Evolutionary conservation across 2,797 vertebrate species (phyloP), one percentile per base, ranked within the genome.

Genomic region (Coranthus polyacanthus): DNA sequence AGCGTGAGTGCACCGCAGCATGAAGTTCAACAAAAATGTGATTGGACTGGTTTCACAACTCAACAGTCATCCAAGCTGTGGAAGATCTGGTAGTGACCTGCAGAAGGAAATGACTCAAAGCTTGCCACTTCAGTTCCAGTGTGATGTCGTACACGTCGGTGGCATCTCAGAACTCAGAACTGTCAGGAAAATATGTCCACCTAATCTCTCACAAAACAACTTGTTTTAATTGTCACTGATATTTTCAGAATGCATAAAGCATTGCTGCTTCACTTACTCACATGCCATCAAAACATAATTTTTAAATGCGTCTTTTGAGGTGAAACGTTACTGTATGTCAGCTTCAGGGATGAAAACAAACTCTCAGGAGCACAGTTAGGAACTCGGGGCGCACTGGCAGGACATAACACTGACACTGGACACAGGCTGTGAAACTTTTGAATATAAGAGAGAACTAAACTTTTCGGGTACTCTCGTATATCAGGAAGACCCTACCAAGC

Each of bases 281-380:
- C 17, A 20, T 44, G 51, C 72, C 36, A 10, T 39, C 26, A 10
- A 56, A 20, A 45, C 0, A 0, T 41, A 2, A 39, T 7, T 39
- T 20, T 7, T 37, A 32, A 57, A 51, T n/a, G n/a, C n/a, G n/a
- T 76, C 11, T 17, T 58, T 58, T 57, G 50, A 38, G 32, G 54
- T 68, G 55, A 37, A 20, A 29, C 22, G 24, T 52, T 32, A 11
- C 18, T 54, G 59, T 72, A 9, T 36, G 42, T 49, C 45, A 61
- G 75, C 68, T 46, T 81, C 71, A 77, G 79, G 54, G 75, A 69
- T 29, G 38, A 45, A 37, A 34, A 43, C 37, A 57, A 15, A 41
- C 46, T 42, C 73, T 84, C 83, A 83, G 82, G 78, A 79, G 78
- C 56, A 60, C 54, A 20, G 67, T 60, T 26, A 38, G 24, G 43